Evolutionary conservation across 2,113 vertebrate species (phyloP), one percentile per base, ranked within the genome.

Genomic region (Epinephelus moara): DNA sequence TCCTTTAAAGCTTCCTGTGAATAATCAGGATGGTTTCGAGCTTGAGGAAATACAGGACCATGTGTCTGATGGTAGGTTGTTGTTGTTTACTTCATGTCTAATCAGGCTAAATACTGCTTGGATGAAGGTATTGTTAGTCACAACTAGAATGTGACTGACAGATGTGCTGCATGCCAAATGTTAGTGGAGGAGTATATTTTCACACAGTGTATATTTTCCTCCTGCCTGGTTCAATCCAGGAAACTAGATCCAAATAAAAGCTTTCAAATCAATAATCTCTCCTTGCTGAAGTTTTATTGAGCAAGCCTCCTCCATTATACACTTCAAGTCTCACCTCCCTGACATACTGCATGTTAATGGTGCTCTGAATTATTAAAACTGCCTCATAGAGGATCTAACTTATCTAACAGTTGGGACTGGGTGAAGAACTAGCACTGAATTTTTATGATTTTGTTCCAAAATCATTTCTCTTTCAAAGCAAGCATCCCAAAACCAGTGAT

Each of bases 241-340:
- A 82, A 85, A 87, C 40, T 62, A 64, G 79, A 85, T 82, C 85
- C 56, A 73, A 85, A 80, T 80, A 74, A 80, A 80, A 79, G 67
- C 71, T n/a, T 72, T 19, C 62, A 52, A 78, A 91, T 87, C 87
- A 71, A 86, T 89, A 82, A 19, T 75, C 70, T 69, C 63, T 66
- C 70, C 53, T 66, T 45, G 56, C 64, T 66, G 13, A 82, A 78
- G 55, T 84, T 77, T 66, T 84, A 63, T 77, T 55, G 56, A 80
- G 56, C 67, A 80, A 76, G 50, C 53, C 49, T 61, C 63, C 70
- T 84, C 64, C 70, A 75, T 86, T 80, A 73, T 52, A 59, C 67
- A 59, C 59, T 75, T 66, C 25, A 55, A 30, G 33, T 81, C 60
- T 84, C 73, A 73, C 74, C 78, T 81, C 56, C 19, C n/a, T 70